Evolutionary conservation across 2,888 invertebrate species (phyloP).

Genomic region (Phragmatobia fuliginosa): DNA sequence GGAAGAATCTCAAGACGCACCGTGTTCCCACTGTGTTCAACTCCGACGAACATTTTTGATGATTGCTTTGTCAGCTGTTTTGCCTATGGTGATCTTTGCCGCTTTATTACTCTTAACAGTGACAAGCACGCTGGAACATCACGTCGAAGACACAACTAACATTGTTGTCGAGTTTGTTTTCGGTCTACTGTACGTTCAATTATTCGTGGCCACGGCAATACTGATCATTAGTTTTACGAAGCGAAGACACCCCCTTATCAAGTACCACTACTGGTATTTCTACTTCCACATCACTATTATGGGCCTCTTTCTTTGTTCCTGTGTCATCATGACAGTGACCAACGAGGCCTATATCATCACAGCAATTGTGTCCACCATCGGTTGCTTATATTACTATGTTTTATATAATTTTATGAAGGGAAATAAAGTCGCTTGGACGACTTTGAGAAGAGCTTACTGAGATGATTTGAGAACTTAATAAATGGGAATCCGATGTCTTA

Average conservation of each 20-base stretch:
- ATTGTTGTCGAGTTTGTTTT: conserved; percentile 66
- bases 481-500: conserved; percentile 43
- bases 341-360: conserved; percentile 56
- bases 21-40: conserved; percentile 63
- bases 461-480: conserved; percentile 44
- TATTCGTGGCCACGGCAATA: conserved; percentile 68
- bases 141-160: conserved; percentile 49
- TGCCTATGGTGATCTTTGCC: conserved; percentile 69
- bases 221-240: conserved; percentile 64
- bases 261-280: conserved; percentile 68
- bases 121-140: conserved; percentile 43
- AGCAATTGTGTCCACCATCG: conserved; percentile 46
- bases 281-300: conserved; percentile 64
- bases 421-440: conserved; percentile 52
- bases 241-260: conserved; percentile 56
- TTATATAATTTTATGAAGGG: conserved; percentile 56
- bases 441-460: conserved; percentile 59
- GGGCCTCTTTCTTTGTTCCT: conserved; percentile 57
- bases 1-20: conserved; percentile 63
- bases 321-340: conserved; percentile 58
- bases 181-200: conserved; percentile 65
- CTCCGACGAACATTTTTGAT: conserved; percentile 62
- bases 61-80: conserved; percentile 67
- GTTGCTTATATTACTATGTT: conserved; percentile 59
- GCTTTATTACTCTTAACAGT: conserved; percentile 60